Evolutionary conservation across 2,113 vertebrate species (phyloP), one percentile per base, ranked within the genome.

Genomic region (Alethe diademata): DNA sequence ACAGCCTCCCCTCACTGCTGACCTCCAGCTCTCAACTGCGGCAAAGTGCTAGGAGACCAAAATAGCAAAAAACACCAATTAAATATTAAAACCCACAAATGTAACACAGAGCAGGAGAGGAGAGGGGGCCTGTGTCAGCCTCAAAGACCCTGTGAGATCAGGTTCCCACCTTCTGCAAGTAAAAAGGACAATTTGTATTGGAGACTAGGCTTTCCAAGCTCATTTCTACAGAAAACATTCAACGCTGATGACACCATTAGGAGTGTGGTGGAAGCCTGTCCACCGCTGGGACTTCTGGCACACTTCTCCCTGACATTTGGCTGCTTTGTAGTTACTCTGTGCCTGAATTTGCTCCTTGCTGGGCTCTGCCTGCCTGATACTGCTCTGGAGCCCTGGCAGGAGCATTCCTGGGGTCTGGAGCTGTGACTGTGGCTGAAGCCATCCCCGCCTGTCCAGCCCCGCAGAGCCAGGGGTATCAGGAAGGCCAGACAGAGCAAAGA

Each of bases 61-160:
- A 92, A 71, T 42, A 87, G 93, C 82, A 70, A 84, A 92, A 91
- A 60, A 62, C 33, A 58, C 71, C 82, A 61, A 61, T 95, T 69
- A 82, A 93, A 94, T 70, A 92, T 93, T 96, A 89, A 96, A 94
- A 72, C 92, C 87, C 76, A 29, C 38, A 81, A 83, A 86, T 23
- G 62, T 79, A 84, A 83, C 36, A 74, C 73, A 33, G 85, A 48
- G 35, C 42, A 33, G 87, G 38, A 48, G 61, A 86, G 38, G 86
- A 43, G 64, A 93, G 71, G 22, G 85, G 80, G 45, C 8, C 56
- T 8, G 1, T 17, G 28, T 4, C 79, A 51, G 17, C 62, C 31
- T 31, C 31, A 47, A 42, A 58, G 29, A 69, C 87, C 79, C 47
- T 47, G 62, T 3, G 4, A n/a, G 78, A 72, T 45, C 0, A 12